These are phyloP conservation scores for Seira musarum DNA, from an alignment of 2,888 invertebrate genomes.

Conservation along the genomic window DNA sequence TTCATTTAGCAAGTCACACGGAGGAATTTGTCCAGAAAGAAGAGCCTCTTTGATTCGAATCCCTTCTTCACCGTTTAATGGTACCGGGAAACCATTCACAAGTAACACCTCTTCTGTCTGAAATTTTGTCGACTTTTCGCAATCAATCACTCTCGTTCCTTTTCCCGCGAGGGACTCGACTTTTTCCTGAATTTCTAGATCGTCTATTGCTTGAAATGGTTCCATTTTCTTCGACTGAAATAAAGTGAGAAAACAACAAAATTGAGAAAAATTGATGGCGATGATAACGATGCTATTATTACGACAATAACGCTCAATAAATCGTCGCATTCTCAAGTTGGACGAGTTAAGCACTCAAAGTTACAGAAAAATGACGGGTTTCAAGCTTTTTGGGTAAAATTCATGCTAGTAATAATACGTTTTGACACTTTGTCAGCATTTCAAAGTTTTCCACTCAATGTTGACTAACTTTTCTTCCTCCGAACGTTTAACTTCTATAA, in stretches of 20 bases:
- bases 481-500: not conserved
- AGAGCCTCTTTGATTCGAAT: conserved; percentile 80
- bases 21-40: conserved; percentile 76
- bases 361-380: not conserved
- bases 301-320: not conserved
- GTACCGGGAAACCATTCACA: conserved; percentile 81
- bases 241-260: not conserved
- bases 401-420: not conserved
- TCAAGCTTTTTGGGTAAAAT: not conserved
- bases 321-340: too few relatives aligned
- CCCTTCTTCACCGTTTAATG: conserved; percentile 80
- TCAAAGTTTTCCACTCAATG: conserved; percentile 3
- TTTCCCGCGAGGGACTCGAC: conserved; percentile 83
- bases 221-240: conserved; percentile 59
- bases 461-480: too few relatives aligned
- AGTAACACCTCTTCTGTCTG: conserved; percentile 81
- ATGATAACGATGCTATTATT: conserved; percentile 27
- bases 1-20: conserved; percentile 81
- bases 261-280: not conserved
- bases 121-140: conserved; percentile 81
- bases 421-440: conserved; percentile 7
- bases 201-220: conserved; percentile 75
- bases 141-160: conserved; percentile 81
- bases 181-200: conserved; percentile 82
- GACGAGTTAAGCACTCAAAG: conserved; percentile 21